Base-by-base conservation (phyloP, 1,140 invertebrate genomes). In the Nylanderia fulva region DNA sequence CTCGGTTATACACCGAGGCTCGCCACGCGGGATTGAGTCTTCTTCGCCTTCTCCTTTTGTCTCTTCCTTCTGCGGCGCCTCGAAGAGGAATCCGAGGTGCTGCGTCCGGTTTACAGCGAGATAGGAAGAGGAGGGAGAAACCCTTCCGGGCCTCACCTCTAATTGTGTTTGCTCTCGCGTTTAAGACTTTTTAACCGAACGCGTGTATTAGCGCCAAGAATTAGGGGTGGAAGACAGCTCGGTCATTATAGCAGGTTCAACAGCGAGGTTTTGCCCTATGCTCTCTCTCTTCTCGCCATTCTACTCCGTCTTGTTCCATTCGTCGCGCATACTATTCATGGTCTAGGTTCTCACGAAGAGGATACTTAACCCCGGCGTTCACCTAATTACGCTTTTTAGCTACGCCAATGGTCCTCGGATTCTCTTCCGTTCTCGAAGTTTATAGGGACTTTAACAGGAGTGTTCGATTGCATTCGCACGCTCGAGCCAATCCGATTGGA, bases 121-220 rank as follows among this genome's bases (percentile, higher is more conserved):
- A 39, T 36, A 68, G 76, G 18, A 24, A n/a, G 63, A 33, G 36
- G 68, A 61, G 75, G 48, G 86, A 79, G 64, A 87, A 86, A 74
- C 85, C 88, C 90, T 91, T 87, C 86, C 85, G 87, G 77, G 85
- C 87, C 87, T 84, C 85, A 54, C 85, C 87, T 91, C 91, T 93
- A 93, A 93, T 93, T 93, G 92, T 92, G 86, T 93, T 93, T 92
- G 91, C 91, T 92, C 90, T 91, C 63, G 90, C 80, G 87, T 90
- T 92, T 90, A 91, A 90, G 85, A 89, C 88, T 90, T 93, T 93
- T 92, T 90, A 79, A 86, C 74, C 85, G 83, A 39, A 66, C 63
- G 36, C 58, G 29, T n/a, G n/a, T 68, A 56, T n/a, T 48, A 29
- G 42, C 42, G 75, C 29, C 27, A 54, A 24, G 27, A 29, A 24